Percentiles rank a stretch among this genome's conserved stretches.
These are phyloP conservation scores for Pteropus rufus DNA, from an alignment of 2,797 vertebrate species.

Conservation along the genomic window DNA sequence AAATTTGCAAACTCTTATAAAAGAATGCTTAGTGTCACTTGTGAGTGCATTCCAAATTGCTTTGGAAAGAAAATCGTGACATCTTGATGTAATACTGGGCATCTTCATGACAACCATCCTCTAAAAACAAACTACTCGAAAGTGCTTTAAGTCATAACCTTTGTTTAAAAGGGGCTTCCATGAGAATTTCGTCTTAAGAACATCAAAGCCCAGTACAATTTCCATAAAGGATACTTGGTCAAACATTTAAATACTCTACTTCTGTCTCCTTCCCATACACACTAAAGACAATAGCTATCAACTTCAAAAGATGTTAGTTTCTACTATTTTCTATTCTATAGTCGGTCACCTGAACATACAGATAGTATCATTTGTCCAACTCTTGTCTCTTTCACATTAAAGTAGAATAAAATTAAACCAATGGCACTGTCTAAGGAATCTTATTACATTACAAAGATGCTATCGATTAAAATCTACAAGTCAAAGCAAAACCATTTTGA, in stretches of 20 bases:
- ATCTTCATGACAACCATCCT: background rate
- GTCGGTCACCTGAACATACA: background rate
- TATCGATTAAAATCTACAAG: background rate
- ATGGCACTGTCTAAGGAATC: background rate
- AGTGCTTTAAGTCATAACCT: background rate
- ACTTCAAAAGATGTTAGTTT: background rate
- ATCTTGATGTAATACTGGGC: background rate
- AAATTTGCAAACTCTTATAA: background rate
- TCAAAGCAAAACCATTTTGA: background rate
- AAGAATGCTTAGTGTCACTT: background rate
- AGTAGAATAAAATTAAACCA: background rate
- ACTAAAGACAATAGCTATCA: background rate
- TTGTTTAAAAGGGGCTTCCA: background rate
- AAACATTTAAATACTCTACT: background rate
- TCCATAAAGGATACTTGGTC: background rate
- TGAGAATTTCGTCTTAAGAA: background rate
- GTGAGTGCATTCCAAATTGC: background rate
- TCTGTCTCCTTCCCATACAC: background rate
- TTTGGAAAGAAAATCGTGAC: background rate
- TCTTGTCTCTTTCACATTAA: background rate
- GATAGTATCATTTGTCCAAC: background rate
- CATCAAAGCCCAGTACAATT: background rate
- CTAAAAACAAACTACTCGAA: background rate
- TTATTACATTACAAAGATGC: background rate
- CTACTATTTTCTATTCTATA: background rate